Evolutionary conservation across 2,888 invertebrate species (phyloP), one percentile per base, ranked within the genome.

Genomic region (Saturnia japonica): DNA sequence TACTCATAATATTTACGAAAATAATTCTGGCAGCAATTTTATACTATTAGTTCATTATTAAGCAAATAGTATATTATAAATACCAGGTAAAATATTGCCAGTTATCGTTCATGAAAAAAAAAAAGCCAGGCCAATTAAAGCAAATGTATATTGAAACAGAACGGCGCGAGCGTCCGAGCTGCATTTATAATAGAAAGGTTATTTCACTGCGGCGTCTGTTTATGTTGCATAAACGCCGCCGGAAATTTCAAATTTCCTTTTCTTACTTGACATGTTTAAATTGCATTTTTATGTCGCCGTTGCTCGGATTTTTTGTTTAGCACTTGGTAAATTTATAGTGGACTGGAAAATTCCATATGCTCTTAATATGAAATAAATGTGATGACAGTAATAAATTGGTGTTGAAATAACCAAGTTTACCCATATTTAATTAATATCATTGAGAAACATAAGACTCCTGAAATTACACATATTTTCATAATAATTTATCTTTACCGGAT

Each of bases 221-320:
- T 77, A 73, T 71, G 73, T 73, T 74, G 71, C 72, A 60, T 71
- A 71, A 70, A 60, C 68, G 67, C 73, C 57, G 71, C 69, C 51
- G 71, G 70, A 75, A 77, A 77, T 75, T 75, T 77, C 72, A 72
- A 75, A 76, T 77, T 72, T 75, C 71, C 72, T 71, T 64, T 69
- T 70, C 66, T 54, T 42, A 19, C 62, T 14, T 73, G 79, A 77
- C 77, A 75, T 77, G 76, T 73, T 73, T 76, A 76, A 77, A 78
- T 75, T 77, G 75, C 75, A 74, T 77, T 79, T 76, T 77, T 77
- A 75, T 76, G 72, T 74, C 69, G 72, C 71, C 66, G 60, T 67
- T 67, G 66, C 45, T 54, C 47, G 42, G 57, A 62, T 60, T 70
- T 51, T 67, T 72, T 70, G 68, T 60, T 25, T 12, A 60, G 25